Conservation (phyloP, 2,113 vertebrate genomes). For the Seriola dumerili region DNA sequence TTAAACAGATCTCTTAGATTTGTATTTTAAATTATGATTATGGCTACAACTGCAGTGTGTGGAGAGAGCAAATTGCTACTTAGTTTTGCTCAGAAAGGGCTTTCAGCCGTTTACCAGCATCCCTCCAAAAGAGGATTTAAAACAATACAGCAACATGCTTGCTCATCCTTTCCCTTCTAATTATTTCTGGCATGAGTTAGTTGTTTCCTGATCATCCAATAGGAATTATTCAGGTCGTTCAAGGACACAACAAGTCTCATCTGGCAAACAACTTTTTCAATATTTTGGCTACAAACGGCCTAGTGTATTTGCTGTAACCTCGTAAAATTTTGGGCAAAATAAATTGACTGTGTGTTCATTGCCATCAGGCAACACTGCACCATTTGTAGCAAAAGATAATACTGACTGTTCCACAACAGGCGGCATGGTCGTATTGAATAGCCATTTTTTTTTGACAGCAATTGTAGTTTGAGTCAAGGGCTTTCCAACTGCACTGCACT, state of each 20-base stretch:
- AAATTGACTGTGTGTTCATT: slow-evolving; percentile 11
- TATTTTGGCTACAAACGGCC: slow-evolving; percentile 32
- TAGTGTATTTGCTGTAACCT: neutral
- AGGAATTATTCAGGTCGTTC: slow-evolving; percentile 29
- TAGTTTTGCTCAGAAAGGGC: slow-evolving; percentile 2
- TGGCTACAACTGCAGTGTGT: neutral
- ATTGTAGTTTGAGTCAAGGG: neutral
- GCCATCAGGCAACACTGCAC: slow-evolving; percentile 20
- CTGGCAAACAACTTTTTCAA: slow-evolving; percentile 9
- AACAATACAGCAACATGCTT: slow-evolving; percentile 17
- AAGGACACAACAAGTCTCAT: slow-evolving; percentile 26
- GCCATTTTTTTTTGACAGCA: slow-evolving; percentile 18
- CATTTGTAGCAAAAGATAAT: slow-evolving; percentile 42
- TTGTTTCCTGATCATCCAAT: slow-evolving; percentile 32
- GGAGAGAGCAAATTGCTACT: slow-evolving; percentile 7
- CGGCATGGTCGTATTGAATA: neutral
- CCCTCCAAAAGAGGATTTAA: slow-evolving; percentile 42
- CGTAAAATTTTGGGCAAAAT: slow-evolving; percentile 23
- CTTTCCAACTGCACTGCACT: neutral
- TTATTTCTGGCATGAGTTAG: slow-evolving; percentile 29
- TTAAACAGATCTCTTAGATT: neutral
- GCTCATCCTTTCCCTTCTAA: slow-evolving; percentile 20
- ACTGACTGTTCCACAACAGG: slow-evolving; percentile 11
- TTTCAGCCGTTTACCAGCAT: neutral
- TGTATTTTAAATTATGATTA: slow-evolving; percentile 9